These are phyloP conservation scores for Anthopleura xanthogrammica DNA, from an alignment of 92 coral and sea anemone species.

Conservation along the genomic window DNA sequence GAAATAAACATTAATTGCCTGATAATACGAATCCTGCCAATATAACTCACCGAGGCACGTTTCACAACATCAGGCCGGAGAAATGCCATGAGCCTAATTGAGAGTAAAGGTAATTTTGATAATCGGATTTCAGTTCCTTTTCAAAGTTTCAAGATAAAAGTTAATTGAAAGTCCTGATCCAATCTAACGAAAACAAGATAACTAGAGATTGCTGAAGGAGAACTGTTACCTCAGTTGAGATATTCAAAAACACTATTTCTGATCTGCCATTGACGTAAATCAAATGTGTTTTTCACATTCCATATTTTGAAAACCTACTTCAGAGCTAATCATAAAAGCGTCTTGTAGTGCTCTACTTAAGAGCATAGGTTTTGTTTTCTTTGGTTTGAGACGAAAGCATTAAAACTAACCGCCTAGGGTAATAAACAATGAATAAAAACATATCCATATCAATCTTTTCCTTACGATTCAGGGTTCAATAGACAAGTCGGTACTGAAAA, in stretches of 20 bases:
- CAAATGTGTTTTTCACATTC: background rate
- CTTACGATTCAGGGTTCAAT: background rate
- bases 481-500: background rate
- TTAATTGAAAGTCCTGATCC: background rate
- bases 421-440: background rate
- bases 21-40: background rate
- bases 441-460: background rate
- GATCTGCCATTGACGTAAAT: background rate
- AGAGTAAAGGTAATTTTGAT: background rate
- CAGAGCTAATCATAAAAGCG: background rate
- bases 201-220: background rate
- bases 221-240: background rate
- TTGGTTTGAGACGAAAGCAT: background rate
- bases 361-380: background rate
- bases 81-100: background rate
- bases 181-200: background rate
- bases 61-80: background rate
- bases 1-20: background rate
- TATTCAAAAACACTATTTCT: background rate
- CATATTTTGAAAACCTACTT: background rate
- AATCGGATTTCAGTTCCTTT: background rate
- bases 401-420: constrained; percentile 6
- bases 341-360: background rate
- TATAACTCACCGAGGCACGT: background rate
- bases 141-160: background rate